Evolutionary conservation across 2,888 invertebrate species (phyloP).

Genomic region (Apotomis betuletana): DNA sequence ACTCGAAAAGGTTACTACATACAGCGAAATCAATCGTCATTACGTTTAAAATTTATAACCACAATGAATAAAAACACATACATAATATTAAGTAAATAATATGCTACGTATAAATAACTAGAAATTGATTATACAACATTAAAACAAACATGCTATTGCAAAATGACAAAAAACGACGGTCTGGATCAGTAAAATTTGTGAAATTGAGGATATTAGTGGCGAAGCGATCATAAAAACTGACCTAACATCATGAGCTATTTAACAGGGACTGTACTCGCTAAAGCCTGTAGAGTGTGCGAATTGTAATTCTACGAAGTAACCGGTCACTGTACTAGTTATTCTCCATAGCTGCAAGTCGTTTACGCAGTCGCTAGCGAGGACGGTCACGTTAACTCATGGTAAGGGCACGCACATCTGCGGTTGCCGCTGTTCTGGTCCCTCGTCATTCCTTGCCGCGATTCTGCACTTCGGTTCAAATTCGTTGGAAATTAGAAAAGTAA

Average conservation of each 20-base stretch:
- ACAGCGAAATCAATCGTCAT: slow-evolving; percentile 49
- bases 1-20: slow-evolving; percentile 50
- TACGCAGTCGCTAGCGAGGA: too few relatives aligned
- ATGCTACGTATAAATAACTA: slow-evolving; percentile 47
- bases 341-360: too few relatives aligned
- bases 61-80: slow-evolving; percentile 45
- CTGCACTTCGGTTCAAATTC: too few relatives aligned
- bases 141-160: slow-evolving; percentile 15
- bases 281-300: too few relatives aligned
- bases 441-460: too few relatives aligned
- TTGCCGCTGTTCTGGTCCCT: not conserved
- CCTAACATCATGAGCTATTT: too few relatives aligned
- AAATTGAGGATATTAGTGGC: not conserved
- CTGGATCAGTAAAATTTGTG: slow-evolving; percentile 3
- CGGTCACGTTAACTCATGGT: too few relatives aligned
- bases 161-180: not conserved
- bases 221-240: not conserved
- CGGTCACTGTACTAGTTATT: too few relatives aligned
- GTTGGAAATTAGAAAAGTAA: not conserved
- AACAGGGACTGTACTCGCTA: too few relatives aligned
- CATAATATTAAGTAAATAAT: slow-evolving; percentile 51
- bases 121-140: slow-evolving; percentile 4
- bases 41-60: slow-evolving; percentile 42
- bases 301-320: too few relatives aligned
- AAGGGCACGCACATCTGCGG: not conserved